Base-by-base conservation (phyloP, 2,888 invertebrate species). In the Bellardia pandia region DNA sequence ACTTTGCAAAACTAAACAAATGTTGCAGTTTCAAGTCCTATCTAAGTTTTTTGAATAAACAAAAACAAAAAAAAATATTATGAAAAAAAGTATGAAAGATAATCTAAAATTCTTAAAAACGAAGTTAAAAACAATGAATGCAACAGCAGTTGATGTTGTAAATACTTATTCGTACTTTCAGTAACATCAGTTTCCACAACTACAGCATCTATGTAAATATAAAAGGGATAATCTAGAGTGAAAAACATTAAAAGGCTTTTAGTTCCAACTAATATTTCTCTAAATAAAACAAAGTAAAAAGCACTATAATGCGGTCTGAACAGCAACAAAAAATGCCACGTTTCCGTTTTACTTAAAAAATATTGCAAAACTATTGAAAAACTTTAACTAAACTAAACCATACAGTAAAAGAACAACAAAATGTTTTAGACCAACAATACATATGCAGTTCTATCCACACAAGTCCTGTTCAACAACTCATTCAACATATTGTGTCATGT, bases 171-270 rank as follows among this genome's bases (percentile, higher is more conserved):
- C 2, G 23, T 68, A 45, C 48, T 62, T 62, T n/a, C 45, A 45
- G n/a, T n/a, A 71, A 37, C 23, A 23, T 40, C 40, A 16, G 9
- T 16, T 16, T 23, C 7, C 33, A 64, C 56, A 74, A 40, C 16
- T 3, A 42, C 66, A 48, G 42, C 13, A 37, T 45, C 13, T 3
- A 30, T 33, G 30, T 1, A 58, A 16, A 60, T 7, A 30, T 4
- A 45, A 40, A 14, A 53, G 42, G 53, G 45, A 79, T 79, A 53
- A 79, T 37, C 69, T 42, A 37, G 16, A 23, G 75, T 40, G n/a
- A 62, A 8, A 48, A 85, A 85, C 79, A 75, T 75, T 75, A 48
- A 85, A 79, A 69, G 68, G 85, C 79, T 85, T 85, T 79, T 79
- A 75, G 79, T 62, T n/a, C 2, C 11, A 51, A 66, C 40, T 30